Evolutionary conservation across 2,888 invertebrate species (phyloP), one percentile per base, ranked within the genome.

Genomic region (Eupithecia exiguata): DNA sequence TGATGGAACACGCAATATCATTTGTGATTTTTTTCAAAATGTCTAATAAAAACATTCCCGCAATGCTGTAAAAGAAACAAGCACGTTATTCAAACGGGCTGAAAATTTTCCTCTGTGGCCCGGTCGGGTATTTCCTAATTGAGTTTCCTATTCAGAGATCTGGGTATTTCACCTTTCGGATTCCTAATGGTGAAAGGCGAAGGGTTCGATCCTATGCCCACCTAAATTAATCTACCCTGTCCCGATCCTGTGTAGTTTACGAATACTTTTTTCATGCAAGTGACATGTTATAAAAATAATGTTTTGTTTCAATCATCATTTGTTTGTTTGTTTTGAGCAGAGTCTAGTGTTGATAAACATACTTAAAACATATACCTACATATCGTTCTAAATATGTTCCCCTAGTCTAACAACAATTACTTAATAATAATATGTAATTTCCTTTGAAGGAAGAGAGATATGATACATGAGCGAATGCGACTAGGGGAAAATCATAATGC

Each of bases 101-200:
- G 36, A 58, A 62, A 68, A 53, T 65, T 38, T 46, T 68, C 4
- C 49, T 70, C 43, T 49, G 53, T 65, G 74, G 62, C 68, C 79
- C 78, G 78, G 81, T 77, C 79, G 81, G 82, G 81, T 75, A 83
- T 84, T 82, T 80, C 74, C 73, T 83, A 85, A 85, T 85, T 83
- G 83, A 81, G 80, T 82, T 84, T 81, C 75, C 76, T 80, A 79
- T 77, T 82, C 82, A 77, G 77, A 74, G 68, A 72, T 75, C 49
- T 74, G 77, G 81, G 77, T 84, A 80, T 81, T 77, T 72, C 69
- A 77, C 79, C 77, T 78, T 78, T 77, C 76, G 68, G 70, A 77
- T 76, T 69, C 72, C 73, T 77, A 71, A 76, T 74, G 62, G 69
- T 53, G 49, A 70, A 53, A 69, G 61, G 40, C 72, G 62, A 77